Evolutionary conservation across 2,113 vertebrate species (phyloP).

Genomic region (Callorhinus ursinus): DNA sequence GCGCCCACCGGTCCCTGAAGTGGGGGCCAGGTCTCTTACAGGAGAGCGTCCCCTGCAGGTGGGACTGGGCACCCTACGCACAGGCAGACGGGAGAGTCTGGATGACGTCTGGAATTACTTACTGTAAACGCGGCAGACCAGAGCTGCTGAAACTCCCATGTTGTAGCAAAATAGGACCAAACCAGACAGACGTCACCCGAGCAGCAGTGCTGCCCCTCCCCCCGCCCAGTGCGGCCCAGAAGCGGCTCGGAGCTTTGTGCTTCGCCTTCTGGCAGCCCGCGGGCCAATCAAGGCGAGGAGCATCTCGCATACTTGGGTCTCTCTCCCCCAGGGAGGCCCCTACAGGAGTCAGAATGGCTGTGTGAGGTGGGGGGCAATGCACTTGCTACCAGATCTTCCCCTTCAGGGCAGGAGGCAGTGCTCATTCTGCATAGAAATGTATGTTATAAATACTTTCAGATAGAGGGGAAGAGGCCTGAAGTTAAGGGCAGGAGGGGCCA

Average conservation of each 20-base stretch:
- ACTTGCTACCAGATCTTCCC: accelerated
- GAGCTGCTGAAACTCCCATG: accelerated
- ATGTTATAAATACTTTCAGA: accelerated
- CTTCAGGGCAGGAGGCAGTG: accelerated
- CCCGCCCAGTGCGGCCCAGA: not conserved
- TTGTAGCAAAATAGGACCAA: not conserved
- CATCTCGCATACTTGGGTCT: too few species aligned
- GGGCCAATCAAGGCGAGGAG: not conserved
- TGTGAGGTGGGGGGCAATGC: not conserved
- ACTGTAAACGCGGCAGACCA: not conserved
- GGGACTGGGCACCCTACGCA: accelerated
- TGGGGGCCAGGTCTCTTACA: accelerated
- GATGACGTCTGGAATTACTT: not conserved
- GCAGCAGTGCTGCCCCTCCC: accelerated
- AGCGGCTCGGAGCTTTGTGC: not conserved
- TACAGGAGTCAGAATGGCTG: accelerated
- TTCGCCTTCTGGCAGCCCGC: not conserved
- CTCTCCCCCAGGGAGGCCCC: not conserved
- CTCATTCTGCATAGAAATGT: accelerated
- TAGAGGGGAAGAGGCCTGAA: not conserved
- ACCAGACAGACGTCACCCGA: not conserved
- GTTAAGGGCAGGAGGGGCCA: accelerated
- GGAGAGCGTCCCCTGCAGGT: too few species aligned
- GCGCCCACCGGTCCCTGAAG: accelerated
- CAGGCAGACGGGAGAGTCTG: too few species aligned